A percentile compares a stretch with the other conserved stretches of the same genome.
Evolutionary conservation across 1,140 invertebrate genomes (phyloP).

Genomic region (Stegodyphus dumicola): DNA sequence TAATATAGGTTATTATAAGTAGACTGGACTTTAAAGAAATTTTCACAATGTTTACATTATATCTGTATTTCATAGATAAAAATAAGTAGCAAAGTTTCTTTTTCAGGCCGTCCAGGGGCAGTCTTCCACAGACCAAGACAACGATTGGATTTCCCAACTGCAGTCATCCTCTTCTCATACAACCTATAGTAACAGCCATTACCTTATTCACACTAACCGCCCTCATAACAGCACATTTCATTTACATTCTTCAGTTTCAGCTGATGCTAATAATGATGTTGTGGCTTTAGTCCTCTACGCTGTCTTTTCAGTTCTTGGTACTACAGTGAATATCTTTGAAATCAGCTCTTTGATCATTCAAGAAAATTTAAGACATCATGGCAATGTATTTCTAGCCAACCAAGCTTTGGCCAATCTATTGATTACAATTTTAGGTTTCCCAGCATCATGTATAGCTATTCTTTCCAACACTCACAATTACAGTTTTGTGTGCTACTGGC

Average conservation of each 20-base stretch:
- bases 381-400: slow-evolving; percentile 82
- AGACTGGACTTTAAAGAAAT: too few relatives aligned
- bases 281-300: slow-evolving; percentile 50
- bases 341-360: slow-evolving; percentile 62
- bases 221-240: slow-evolving; percentile 6
- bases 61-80: too few relatives aligned
- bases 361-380: slow-evolving; percentile 68
- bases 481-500: slow-evolving; percentile 74
- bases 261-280: slow-evolving; percentile 33
- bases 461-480: slow-evolving; percentile 75
- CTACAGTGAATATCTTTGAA: slow-evolving; percentile 62
- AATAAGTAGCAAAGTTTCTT: neutral
- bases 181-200: slow-evolving; percentile 3
- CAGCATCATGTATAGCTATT: slow-evolving; percentile 74
- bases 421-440: slow-evolving; percentile 78
- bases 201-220: neutral
- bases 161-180: slow-evolving; percentile 2
- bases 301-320: slow-evolving; percentile 59
- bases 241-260: neutral
- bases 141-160: slow-evolving; percentile 42
- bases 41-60: too few relatives aligned
- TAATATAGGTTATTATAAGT: too few relatives aligned
- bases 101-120: slow-evolving; percentile 49
- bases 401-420: slow-evolving; percentile 80
- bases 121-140: slow-evolving; percentile 49